phyloP scores from a whole-genome alignment of 2,113 vertebrate species.

The Chiloscyllium plagiosum region DNA sequence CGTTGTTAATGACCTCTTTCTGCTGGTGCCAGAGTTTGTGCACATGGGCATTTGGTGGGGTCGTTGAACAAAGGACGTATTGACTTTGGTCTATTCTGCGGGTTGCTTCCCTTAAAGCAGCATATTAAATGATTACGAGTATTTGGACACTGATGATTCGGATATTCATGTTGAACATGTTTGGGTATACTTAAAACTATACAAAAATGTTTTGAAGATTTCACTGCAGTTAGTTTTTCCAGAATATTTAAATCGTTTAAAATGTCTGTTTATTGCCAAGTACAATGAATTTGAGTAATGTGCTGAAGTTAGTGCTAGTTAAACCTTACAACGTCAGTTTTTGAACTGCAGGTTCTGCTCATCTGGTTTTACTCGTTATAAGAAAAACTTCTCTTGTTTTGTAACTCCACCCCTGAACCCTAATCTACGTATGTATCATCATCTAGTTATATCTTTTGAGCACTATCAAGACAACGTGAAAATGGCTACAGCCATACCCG shows the following conservation, averaged over 20 bases:
- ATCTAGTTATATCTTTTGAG: not conserved
- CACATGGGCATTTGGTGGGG: not conserved
- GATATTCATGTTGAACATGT: not conserved
- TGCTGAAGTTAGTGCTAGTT: not conserved
- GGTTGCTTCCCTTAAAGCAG: not conserved
- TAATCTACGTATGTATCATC: not conserved
- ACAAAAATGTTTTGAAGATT: not conserved
- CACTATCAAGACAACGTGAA: not conserved
- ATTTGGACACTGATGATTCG: not conserved
- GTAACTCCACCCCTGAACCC: not conserved
- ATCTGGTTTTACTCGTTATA: not conserved
- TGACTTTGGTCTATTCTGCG: conserved; percentile 20
- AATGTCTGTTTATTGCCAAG: not conserved
- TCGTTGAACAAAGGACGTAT: conserved; percentile 18
- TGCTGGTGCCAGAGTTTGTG: not conserved
- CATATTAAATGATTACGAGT: not conserved
- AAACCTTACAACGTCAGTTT: not conserved
- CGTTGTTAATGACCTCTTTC: not conserved
- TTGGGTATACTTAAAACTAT: not conserved
- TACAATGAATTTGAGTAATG: not conserved
- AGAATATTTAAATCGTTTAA: not conserved
- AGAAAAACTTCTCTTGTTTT: not conserved
- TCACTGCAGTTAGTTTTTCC: not conserved
- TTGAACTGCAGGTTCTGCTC: not conserved
- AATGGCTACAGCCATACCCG: conserved; percentile 63